Evolutionary conservation across 2,113 vertebrate genomes (phyloP).

Genomic region (Falco punctatus): DNA sequence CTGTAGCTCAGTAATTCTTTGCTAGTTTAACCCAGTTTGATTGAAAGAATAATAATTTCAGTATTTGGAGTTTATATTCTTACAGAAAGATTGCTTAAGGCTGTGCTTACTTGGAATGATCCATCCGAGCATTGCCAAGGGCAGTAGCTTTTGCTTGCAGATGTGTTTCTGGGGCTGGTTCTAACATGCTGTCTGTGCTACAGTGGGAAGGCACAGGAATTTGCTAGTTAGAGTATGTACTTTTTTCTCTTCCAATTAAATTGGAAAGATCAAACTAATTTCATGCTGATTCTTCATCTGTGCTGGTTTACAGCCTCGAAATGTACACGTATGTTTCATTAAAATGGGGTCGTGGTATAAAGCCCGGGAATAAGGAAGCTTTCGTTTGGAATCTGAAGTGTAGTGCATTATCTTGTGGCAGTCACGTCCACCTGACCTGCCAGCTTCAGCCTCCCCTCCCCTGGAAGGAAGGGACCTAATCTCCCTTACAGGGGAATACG

Average conservation of each 20-base stretch:
- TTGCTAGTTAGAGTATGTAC: neutral
- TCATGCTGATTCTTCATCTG: neutral
- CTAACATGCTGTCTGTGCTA: neutral
- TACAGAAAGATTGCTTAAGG: neutral
- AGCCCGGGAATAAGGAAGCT: neutral
- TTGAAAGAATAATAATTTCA: neutral
- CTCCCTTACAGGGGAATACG: neutral
- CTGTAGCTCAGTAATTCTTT: neutral
- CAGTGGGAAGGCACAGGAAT: neutral
- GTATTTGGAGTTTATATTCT: neutral
- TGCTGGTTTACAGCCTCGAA: neutral
- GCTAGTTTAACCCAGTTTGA: neutral
- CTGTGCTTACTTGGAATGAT: neutral
- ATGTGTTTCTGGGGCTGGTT: neutral
- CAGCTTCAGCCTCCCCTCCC: neutral
- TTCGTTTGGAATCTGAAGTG: neutral
- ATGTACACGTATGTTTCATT: neutral
- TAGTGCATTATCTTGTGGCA: neutral
- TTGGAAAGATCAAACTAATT: neutral
- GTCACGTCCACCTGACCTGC: neutral
- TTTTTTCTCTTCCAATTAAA: neutral
- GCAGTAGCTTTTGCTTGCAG: neutral
- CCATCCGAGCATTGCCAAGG: neutral
- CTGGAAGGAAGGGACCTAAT: neutral
- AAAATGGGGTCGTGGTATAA: neutral